These are phyloP conservation scores for Smittia sp. DNA, from an alignment of 2,888 invertebrate genomes.

Conservation along the genomic window DNA sequence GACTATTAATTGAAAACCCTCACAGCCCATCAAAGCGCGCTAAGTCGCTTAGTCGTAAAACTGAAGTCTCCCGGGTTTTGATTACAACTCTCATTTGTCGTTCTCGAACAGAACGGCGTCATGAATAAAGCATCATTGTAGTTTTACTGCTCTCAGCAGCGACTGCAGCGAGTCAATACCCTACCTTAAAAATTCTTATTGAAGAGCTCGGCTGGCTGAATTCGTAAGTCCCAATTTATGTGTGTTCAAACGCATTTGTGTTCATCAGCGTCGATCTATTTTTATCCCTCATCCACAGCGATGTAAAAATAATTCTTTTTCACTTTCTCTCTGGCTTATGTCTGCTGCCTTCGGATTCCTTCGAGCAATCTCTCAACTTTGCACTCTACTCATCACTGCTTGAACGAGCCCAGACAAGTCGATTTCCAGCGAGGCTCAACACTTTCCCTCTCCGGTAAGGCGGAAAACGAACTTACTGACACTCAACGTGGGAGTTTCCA, in stretches of 20 bases:
- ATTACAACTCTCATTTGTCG: too few relatives aligned
- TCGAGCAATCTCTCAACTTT: background rate
- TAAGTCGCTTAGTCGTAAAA: background rate
- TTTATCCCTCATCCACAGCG: background rate
- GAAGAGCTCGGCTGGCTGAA: background rate
- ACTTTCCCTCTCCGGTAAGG: background rate
- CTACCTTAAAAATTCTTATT: conserved; percentile 24
- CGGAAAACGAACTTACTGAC: background rate
- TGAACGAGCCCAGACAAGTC: background rate
- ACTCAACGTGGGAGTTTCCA: background rate
- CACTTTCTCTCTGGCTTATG: conserved; percentile 8
- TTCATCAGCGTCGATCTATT: background rate
- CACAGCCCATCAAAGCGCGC: background rate
- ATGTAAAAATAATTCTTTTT: conserved; percentile 5
- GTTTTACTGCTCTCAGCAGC: background rate
- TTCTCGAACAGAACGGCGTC: too few relatives aligned
- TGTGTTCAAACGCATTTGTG: conserved; percentile 10
- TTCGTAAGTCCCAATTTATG: conserved; percentile 6
- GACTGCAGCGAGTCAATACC: conserved; percentile 7
- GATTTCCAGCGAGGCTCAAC: background rate
- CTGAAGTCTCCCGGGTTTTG: background rate
- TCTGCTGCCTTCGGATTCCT: conserved; percentile 10
- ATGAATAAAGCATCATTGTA: too few relatives aligned
- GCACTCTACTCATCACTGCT: background rate
- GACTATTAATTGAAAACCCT: background rate